Base-by-base conservation (phyloP, 2,113 vertebrate species). In the Amazona vittata region DNA sequence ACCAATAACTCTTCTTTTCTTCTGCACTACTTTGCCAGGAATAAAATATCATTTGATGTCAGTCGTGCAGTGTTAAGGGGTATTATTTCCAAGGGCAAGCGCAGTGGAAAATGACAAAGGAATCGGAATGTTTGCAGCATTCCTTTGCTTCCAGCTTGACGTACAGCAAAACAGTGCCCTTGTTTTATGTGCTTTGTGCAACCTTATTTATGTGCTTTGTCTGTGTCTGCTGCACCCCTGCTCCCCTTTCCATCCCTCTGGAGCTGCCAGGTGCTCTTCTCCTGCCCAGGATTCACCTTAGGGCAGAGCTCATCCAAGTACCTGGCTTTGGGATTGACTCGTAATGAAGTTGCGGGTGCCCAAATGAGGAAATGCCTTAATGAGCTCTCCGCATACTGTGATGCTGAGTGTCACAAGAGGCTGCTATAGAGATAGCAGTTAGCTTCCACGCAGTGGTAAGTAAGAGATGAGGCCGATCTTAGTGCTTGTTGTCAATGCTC, bases 41-140 rank as follows among this genome's bases (percentile, higher is more conserved):
- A 81, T 64, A 76, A 94, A 78, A 67, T 68, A 96, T 37, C 59
- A 91, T 88, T 90, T 84, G 29, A 60, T 94, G 93, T 91, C 93
- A 68, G 77, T 86, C 29, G 31, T 0, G 15, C 86, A 83, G 33
- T 90, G 90, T 91, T 90, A 93, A 81, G 73, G 5, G 4, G 49
- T 69, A 49, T 94, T 94, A 94, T 94, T 95, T 94, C 91, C 82
- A 88, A 96, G 93, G 96, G 90, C 94, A 94, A 94, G 69, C 3
- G 57, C 76, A 86, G 85, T 76, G 93, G 89, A 57, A 91, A 79
- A 91, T 77, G 94, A 94, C 97, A 96, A 74, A 96, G 86, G 84
- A 65, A 97, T 96, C 31, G 8, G 90, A n/a, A 69, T 49, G 55
- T 90, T 80, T 95, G 86, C 86, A 76, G 86, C 79, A 12, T 39